Evolutionary conservation across 30 jellyfish, hydroid and myxozoan species (phyloP).

Genomic region (Pelagia noctiluca): DNA sequence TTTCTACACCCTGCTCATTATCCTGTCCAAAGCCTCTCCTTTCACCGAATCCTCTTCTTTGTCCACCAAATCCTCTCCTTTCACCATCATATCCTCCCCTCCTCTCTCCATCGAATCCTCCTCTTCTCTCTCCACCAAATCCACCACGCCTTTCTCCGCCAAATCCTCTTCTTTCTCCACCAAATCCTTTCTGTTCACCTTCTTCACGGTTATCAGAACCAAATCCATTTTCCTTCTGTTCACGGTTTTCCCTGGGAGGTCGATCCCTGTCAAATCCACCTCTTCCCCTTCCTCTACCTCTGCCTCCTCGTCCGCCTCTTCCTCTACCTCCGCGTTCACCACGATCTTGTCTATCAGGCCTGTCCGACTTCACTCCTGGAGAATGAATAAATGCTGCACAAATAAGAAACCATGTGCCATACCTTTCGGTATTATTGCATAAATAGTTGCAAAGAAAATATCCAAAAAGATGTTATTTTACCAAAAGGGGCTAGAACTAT

Average conservation of each 20-base stretch:
- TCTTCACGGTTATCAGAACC: conserved; percentile 52
- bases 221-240: conserved; percentile 40
- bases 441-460: too few species aligned
- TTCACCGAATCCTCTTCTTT: conserved; percentile 63
- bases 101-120: conserved; percentile 78
- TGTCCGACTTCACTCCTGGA: conserved; percentile 53
- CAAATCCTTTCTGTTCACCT: conserved; percentile 66
- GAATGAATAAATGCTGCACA: too few species aligned
- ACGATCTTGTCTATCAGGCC: conserved; percentile 63
- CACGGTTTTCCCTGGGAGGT: conserved; percentile 78
- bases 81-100: conserved; percentile 68
- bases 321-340: conserved; percentile 78
- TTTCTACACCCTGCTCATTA: conserved; percentile 52
- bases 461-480: too few species aligned
- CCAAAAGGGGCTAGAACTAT: too few species aligned
- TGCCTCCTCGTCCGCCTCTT: conserved; percentile 70
- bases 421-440: too few species aligned
- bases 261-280: conserved; percentile 84
- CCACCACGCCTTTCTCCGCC: conserved; percentile 58
- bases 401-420: too few species aligned
- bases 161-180: conserved; percentile 57
- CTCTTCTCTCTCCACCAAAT: conserved; percentile 56
- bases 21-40: conserved; percentile 69
- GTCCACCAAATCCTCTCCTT: conserved; percentile 64
- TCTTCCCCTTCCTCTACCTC: conserved; percentile 87